Base-by-base conservation (phyloP, 2,113 vertebrate species). In the Nyctereutes procyonoides region DNA sequence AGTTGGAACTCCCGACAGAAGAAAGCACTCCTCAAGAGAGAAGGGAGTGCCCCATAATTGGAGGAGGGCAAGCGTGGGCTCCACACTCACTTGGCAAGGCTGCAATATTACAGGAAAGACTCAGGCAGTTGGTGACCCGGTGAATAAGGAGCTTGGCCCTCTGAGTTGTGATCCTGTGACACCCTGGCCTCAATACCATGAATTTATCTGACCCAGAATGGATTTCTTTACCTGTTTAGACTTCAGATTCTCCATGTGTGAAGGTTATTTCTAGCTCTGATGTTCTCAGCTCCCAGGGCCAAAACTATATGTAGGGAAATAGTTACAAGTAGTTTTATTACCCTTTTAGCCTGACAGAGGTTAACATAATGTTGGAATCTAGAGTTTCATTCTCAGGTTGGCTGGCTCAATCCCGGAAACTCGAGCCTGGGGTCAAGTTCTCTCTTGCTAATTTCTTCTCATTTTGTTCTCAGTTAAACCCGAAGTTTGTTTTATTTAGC, bases 331-430 rank as follows among this genome's bases (percentile, higher is more conserved):
- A 35, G 13, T 51, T 85, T 88, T 85, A 67, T 85, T 56, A 51
- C 24, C 86, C 11, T 43, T 71, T 82, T n/a, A 85, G n/a, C 65
- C 55, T 82, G 53, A 38, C 5, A 53, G 60, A 90, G 55, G 56
- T 95, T 87, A 97, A 63, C 38, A 67, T 51, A 83, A 88, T 96
- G 55, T 73, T 93, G 92, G 84, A 62, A 79, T 87, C 63, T 73
- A 38, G 16, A 73, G 14, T 67, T 96, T 82, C 15, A n/a, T 30
- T 11, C 19, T 69, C 17, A 83, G 48, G 9, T 80, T 96, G 79
- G 10, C 53, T 62, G 22, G 9, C 22, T 93, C 43, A 48, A 13
- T 76, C 69, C n/a, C 43, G 9, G 60, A 95, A 95, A 93, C n/a
- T 62, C 74, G 67, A 96, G 38, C 30, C 35, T 79, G 3, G 22